These are phyloP conservation scores for Thamnaconus septentrionalis DNA, from an alignment of 2,113 vertebrate species.

Conservation along the genomic window DNA sequence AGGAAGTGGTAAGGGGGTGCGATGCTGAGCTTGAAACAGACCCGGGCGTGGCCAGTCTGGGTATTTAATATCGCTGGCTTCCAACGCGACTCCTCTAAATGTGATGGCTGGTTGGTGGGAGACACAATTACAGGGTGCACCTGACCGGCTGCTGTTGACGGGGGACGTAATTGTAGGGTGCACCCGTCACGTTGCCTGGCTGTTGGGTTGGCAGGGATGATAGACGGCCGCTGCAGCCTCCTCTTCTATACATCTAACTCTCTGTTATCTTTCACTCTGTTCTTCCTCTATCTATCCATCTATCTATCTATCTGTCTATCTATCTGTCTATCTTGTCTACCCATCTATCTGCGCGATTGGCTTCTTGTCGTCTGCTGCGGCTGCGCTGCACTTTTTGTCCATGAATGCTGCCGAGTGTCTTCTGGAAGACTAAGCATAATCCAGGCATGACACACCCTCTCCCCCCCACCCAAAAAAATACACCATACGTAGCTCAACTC, in stretches of 20 bases:
- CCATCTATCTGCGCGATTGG: conserved; percentile 8
- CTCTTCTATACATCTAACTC: neutral
- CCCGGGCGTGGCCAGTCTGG: conserved; percentile 73
- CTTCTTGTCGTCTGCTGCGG: conserved; percentile 72
- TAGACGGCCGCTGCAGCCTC: conserved; percentile 50
- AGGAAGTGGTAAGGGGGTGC: neutral
- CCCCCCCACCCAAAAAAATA: conserved; percentile 21
- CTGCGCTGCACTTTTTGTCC: conserved; percentile 64
- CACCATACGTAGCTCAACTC: conserved; percentile 13
- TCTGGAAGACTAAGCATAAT: conserved; percentile 45
- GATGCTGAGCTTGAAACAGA: conserved; percentile 23
- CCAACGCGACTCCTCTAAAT: conserved; percentile 60
- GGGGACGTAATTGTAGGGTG: conserved; percentile 73
- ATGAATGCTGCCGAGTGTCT: conserved; percentile 57
- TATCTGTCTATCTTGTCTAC: conserved; percentile 61
- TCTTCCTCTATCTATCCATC: conserved; percentile 4
- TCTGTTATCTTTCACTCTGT: neutral
- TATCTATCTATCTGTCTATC: conserved; percentile 7
- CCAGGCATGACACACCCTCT: conserved; percentile 57
- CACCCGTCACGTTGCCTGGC: conserved; percentile 63
- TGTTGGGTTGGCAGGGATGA: conserved; percentile 56
- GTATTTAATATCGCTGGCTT: conserved; percentile 64
- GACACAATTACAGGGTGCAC: conserved; percentile 75
- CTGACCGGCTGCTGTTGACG: conserved; percentile 62
- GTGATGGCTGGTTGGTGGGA: conserved; percentile 62